Base-by-base conservation (phyloP, 2,113 vertebrate genomes). In the Acanthochromis polyacanthus region DNA sequence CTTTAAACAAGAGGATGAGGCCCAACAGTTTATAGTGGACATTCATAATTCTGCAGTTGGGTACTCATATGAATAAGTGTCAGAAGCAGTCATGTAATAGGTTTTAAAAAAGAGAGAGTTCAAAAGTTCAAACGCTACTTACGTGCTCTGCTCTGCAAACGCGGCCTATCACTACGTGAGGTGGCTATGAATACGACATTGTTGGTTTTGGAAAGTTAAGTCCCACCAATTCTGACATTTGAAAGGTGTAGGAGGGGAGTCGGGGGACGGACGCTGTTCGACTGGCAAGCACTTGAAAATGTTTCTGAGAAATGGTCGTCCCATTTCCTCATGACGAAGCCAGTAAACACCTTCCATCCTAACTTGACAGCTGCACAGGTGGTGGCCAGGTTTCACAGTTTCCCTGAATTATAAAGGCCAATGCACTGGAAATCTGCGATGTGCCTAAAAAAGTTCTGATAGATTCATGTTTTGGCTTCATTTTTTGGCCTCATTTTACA, bases 401-500 rank as follows among this genome's bases (percentile, higher is more conserved):
- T 38, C 16, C 4, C 17, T 19, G 7, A 20, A 56, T 63, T 40
- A 25, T 56, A 30, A 53, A 43, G 0, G 0, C 9, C 45, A 46
- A 45, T 22, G 15, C 11, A 63, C 22, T 14, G 4, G 12, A 73
- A 7, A 67, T 53, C 25, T 40, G 59, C 22, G 48, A 43, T 19
- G 17, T 63, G 30, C 59, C 19, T 63, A 4, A 22, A 57, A 65
- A 66, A 10, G 36, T 78, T 81, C 58, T 28, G 23, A 56, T 52
- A 4, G 59, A 0, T 65, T 65, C 6, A 5, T 30, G 30, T 36
- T 36, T 36, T 36, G 32, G 32, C 32, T 36, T 60, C 73, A 51
- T 62, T 67, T 62, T 60, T 38, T 16, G 11, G 11, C 32, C 45
- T n/a, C 25, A 61, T 63, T 76, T 76, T 38, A 61, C 22, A 60